Base-by-base conservation (phyloP, 2,888 invertebrate genomes). In the Megalurothrips usitatus region DNA sequence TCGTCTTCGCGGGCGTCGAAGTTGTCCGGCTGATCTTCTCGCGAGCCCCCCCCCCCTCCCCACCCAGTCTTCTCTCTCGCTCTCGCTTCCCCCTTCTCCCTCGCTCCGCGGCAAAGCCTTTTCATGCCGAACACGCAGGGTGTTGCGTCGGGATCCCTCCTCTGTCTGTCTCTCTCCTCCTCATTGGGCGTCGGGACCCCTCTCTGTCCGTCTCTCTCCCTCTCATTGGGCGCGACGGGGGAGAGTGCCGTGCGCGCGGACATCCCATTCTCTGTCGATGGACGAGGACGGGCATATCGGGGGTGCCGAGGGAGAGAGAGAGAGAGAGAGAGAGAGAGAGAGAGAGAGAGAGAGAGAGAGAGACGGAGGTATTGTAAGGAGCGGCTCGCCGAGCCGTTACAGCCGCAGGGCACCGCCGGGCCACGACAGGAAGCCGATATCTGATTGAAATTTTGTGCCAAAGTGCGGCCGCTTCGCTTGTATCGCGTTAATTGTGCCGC, bases 401-500 rank as follows among this genome's bases (percentile, higher is more conserved):
- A 43, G 34, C 3, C 17, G 58, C 14, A 17, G 58, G 0, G 68
- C 68, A 12, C 23, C 9, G 68, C 68, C 68, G 23, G 68, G 26
- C 26, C 10, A 4, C 68, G 68, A 75, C 26, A 26, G 68, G 26
- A 75, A 1, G 68, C 68, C 68, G 23, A 26, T 26, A 75, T 12
- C 68, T 75, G 68, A 75, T 75, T 75, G 68, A 75, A 75, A 75
- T 75, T 75, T 75, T 12, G 68, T 10, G 68, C 68, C 23, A 26
- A 43, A 43, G 34, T 43, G 52, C 52, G 34, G 34, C 34, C 34
- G 34, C 34, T 43, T 43, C 34, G 34, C 34, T 43, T 43, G 34
- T 43, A 4, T 43, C 34, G 34, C 34, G 34, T 43, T 43, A 43
- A 43, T 43, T 43, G 34, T 6, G 3, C 3, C 34, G 34, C 34